Conservation (phyloP, 1,140 invertebrate species). For the Neodiprion pinetum region DNA sequence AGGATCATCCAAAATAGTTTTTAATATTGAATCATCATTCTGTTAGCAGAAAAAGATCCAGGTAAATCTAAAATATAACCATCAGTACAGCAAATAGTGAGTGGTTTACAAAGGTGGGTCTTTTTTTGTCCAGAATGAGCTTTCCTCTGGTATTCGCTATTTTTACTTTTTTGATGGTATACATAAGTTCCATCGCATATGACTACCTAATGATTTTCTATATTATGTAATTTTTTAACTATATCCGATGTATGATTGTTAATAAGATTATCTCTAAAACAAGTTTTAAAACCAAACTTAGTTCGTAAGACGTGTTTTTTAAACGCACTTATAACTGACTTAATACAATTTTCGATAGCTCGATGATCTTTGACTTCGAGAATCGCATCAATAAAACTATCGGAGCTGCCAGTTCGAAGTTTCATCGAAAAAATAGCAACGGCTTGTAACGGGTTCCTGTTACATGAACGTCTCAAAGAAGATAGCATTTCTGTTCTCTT, state of each 20-base stretch:
- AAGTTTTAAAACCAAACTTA: slow-evolving; percentile 21
- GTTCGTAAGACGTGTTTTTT: slow-evolving; percentile 26
- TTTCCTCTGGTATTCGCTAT: slow-evolving; percentile 33
- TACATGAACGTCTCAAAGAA: slow-evolving; percentile 27
- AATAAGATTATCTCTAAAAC: slow-evolving; percentile 25
- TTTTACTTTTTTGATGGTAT: slow-evolving; percentile 36
- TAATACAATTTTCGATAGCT: slow-evolving; percentile 20
- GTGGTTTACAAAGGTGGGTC: slow-evolving; percentile 30
- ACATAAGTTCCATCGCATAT: slow-evolving; percentile 34
- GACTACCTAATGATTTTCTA: slow-evolving; percentile 24
- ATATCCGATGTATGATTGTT: slow-evolving; percentile 25
- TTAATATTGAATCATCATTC: slow-evolving; percentile 30
- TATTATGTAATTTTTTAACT: slow-evolving; percentile 23
- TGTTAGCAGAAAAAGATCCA: slow-evolving; percentile 23
- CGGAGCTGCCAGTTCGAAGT: slow-evolving; percentile 28
- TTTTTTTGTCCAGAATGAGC: slow-evolving; percentile 37
- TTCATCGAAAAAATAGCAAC: slow-evolving; percentile 32
- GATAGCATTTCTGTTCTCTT: slow-evolving; percentile 19
- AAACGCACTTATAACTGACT: slow-evolving; percentile 26
- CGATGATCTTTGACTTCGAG: slow-evolving; percentile 26
- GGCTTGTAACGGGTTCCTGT: slow-evolving; percentile 24
- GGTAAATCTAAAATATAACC: slow-evolving; percentile 35
- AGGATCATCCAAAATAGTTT: slow-evolving; percentile 10
- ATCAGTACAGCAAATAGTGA: slow-evolving; percentile 37
- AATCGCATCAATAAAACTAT: slow-evolving; percentile 23